Base-by-base conservation (phyloP, 2,888 invertebrate species). In the Callyntrura sp. region DNA sequence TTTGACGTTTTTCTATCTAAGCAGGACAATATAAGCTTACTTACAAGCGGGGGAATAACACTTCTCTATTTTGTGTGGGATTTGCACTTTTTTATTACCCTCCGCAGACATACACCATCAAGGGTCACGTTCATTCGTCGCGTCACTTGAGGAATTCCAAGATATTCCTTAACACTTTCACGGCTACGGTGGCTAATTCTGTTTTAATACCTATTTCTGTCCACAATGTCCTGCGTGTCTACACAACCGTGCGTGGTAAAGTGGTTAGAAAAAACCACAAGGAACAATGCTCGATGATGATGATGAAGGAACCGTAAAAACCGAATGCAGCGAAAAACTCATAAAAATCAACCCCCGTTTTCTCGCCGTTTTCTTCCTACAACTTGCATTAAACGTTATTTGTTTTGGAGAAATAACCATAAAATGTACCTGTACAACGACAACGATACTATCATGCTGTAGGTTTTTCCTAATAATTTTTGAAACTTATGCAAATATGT, bases 71-170 rank as follows among this genome's bases (percentile, higher is more conserved):
- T 45, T 62, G 43, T 17, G 28, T 65, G 25, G 8, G 9, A 81
- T 87, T 81, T 62, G 68, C n/a, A n/a, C n/a, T n/a, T n/a, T n/a
- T n/a, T n/a, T n/a, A n/a, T n/a, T n/a, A n/a, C n/a, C n/a, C n/a
- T n/a, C n/a, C n/a, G n/a, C n/a, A n/a, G n/a, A n/a, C n/a, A n/a
- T n/a, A n/a, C n/a, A n/a, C n/a, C n/a, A n/a, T n/a, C n/a, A 73
- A 82, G 82, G 88, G 88, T 88, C 88, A 88, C 73, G 88, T 88
- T 65, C 88, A 88, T n/a, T n/a, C 28, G 28, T 28, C 0, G 45
- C 20, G 20, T n/a, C n/a, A n/a, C n/a, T n/a, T n/a, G n/a, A n/a
- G n/a, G n/a, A n/a, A n/a, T n/a, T n/a, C n/a, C 20, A 82, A 51
- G n/a, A 68, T 78, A 35, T 65, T 17, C n/a, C 23, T 57, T 43